Evolutionary conservation across 1,140 invertebrate genomes (phyloP).

Genomic region (Aplysia californica): DNA sequence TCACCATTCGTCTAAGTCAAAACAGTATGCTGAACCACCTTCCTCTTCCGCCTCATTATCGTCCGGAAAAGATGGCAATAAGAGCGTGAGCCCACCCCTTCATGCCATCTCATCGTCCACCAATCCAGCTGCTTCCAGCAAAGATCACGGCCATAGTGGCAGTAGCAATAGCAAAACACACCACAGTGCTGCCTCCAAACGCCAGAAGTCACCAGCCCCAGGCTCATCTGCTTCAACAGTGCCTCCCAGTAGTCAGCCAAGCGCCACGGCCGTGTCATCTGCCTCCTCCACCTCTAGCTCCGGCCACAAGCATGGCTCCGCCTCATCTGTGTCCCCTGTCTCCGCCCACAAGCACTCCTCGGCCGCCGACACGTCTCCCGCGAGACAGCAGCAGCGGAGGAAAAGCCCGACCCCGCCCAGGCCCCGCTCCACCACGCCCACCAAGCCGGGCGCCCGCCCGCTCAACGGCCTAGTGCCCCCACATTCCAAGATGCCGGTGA

Average conservation of each 20-base stretch:
- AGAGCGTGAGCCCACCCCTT: background rate
- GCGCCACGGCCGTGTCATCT: background rate
- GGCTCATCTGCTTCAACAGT: background rate
- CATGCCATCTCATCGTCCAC: background rate
- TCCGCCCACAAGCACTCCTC: background rate
- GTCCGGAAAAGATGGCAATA: background rate
- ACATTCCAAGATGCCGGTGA: background rate
- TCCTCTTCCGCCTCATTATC: background rate
- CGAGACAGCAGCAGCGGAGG: too few relatives aligned
- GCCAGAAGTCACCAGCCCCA: background rate
- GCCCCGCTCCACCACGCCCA: background rate
- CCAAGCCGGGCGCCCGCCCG: background rate
- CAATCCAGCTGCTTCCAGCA: background rate
- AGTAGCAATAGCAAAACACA: background rate
- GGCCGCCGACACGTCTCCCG: background rate
- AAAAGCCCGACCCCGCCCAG: background rate
- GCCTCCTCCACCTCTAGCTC: background rate
- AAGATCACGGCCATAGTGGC: background rate
- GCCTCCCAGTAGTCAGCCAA: background rate
- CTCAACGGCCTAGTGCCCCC: background rate
- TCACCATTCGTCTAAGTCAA: background rate
- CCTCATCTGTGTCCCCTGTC: background rate
- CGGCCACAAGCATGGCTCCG: background rate
- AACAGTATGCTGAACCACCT: background rate
- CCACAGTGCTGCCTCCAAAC: background rate